Conservation (phyloP, 2,888 invertebrate species). For the Adelognathus sp. region DNA sequence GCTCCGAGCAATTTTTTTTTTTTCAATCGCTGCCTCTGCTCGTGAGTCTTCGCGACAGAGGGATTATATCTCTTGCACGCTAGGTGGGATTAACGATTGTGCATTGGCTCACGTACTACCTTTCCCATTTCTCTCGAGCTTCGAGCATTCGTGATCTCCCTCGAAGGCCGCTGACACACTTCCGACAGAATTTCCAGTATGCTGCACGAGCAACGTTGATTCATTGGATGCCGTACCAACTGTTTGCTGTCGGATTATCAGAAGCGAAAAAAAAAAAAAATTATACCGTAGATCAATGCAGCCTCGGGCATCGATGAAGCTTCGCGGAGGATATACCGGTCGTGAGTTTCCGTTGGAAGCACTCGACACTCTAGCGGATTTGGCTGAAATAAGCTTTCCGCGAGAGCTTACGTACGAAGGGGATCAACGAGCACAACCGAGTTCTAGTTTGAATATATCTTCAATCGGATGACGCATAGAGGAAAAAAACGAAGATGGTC, state of each 20-base stretch:
- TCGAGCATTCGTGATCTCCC: slow-evolving; percentile 5
- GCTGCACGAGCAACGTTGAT: background rate
- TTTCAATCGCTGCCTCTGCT: background rate
- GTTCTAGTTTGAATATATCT: slow-evolving; percentile 19
- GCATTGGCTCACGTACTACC: background rate
- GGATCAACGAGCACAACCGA: slow-evolving; percentile 32
- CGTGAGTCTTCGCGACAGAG: slow-evolving; percentile 56
- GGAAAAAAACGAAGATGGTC: slow-evolving; percentile 31
- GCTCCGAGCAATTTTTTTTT: background rate
- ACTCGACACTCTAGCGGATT: background rate
- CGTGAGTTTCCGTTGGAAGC: background rate
- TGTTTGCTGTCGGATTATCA: background rate
- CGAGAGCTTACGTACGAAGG: slow-evolving; percentile 13
- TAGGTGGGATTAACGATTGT: background rate
- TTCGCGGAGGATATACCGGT: background rate
- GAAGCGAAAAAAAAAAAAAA: no score
- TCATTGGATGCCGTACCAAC: background rate
- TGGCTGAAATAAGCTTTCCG: slow-evolving; percentile 20
- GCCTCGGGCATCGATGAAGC: background rate
- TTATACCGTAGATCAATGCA: background rate
- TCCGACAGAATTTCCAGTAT: no score
- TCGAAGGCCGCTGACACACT: background rate
- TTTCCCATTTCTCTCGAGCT: background rate
- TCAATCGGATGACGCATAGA: slow-evolving; percentile 45
- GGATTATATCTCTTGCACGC: slow-evolving; percentile 62